Conservation (phyloP, 2,113 vertebrate genomes). For the Lampris incognitus region DNA sequence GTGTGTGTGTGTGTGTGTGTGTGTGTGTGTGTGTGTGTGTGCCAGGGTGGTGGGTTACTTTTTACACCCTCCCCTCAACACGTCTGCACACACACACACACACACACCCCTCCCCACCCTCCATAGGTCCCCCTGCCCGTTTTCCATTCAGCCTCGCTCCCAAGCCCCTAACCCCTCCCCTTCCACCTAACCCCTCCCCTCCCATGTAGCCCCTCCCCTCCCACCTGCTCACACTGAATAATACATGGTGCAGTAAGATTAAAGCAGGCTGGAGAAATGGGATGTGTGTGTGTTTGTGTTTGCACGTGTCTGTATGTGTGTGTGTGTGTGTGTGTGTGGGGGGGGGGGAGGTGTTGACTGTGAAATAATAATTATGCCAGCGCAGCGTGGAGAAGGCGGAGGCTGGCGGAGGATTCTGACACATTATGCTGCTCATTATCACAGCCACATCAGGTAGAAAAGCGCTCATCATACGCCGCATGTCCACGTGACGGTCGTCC, state of each 20-base stretch:
- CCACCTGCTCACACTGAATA: constrained; percentile 80
- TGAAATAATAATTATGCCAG: neutral
- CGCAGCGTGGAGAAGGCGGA: neutral
- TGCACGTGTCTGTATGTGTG: neutral
- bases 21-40: constrained; percentile 9
- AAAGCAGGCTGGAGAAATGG: constrained; percentile 44
- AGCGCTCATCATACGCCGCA: neutral
- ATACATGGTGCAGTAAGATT: constrained; percentile 76
- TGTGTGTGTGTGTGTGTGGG: neutral
- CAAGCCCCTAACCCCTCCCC: constrained; percentile 35
- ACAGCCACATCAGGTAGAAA: neutral
- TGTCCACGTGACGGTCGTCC: neutral
- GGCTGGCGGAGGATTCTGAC: neutral
- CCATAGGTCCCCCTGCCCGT: constrained; percentile 13
- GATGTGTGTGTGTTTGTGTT: constrained; percentile 2
- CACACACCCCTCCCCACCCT: constrained; percentile 10
- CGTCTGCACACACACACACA: constrained; percentile 22
- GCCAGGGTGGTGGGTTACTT: constrained; percentile 43
- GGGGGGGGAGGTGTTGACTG: neutral
- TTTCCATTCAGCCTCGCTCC: constrained; percentile 47
- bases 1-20: constrained; percentile 3
- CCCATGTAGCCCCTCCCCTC: constrained; percentile 4
- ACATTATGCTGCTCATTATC: neutral
- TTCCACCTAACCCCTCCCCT: neutral
- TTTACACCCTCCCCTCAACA: constrained; percentile 22